Percentiles rank a stretch among this genome's conserved stretches.
phyloP scores from a whole-genome alignment of 2,113 vertebrate genomes.

The Bothrops jararaca region DNA sequence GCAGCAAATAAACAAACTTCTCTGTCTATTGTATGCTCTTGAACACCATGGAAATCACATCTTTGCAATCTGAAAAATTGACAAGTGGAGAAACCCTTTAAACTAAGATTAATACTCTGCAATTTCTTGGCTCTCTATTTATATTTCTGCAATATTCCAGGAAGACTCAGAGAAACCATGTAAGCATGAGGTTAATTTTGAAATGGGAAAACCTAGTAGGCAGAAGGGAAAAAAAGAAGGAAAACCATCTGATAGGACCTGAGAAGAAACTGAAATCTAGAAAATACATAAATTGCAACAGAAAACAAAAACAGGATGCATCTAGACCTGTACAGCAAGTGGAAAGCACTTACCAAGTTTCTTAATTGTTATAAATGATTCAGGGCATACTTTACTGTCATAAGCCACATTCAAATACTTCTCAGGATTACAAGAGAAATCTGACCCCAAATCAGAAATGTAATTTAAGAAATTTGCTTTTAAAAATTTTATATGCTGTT shows the following conservation, averaged over 20 bases:
- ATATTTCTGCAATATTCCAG: not conserved
- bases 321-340: not conserved
- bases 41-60: not conserved
- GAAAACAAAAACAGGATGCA: not conserved
- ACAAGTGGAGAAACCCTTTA: not conserved
- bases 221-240: fast-evolving
- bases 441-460: no score
- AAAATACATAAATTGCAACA: not conserved
- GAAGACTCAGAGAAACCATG: not conserved
- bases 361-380: not conserved
- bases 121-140: not conserved
- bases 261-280: not conserved
- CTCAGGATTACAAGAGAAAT: no score
- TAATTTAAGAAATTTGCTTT: no score
- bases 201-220: not conserved
- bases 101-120: not conserved
- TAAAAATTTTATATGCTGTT: no score
- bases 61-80: not conserved
- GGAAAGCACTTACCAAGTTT: not conserved
- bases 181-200: not conserved
- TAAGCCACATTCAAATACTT: no score
- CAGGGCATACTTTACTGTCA: no score
- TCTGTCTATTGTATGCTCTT: not conserved
- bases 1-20: not conserved
- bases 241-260: not conserved